These are phyloP conservation scores for Papilio aristodemus DNA, from an alignment of 1,140 invertebrate species.

Conservation along the genomic window DNA sequence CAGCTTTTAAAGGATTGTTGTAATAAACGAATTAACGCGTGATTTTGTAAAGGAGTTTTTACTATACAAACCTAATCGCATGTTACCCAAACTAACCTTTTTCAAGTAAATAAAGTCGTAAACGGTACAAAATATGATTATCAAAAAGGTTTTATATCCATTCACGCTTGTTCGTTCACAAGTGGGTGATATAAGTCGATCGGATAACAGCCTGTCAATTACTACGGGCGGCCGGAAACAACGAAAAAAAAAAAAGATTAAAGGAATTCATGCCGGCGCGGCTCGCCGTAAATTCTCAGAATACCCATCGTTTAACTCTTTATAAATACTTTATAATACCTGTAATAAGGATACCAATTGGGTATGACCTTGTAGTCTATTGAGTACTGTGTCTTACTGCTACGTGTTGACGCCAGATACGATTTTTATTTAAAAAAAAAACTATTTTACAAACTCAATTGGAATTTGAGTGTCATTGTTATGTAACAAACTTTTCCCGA, in stretches of 20 bases:
- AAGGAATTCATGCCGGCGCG: background rate
- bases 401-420: too few relatives aligned
- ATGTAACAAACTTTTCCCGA: too few relatives aligned
- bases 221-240: constrained; percentile 7
- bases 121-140: background rate
- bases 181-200: constrained; percentile 17
- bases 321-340: background rate
- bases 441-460: too few relatives aligned
- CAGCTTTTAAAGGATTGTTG: too few relatives aligned
- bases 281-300: background rate
- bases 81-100: too few relatives aligned
- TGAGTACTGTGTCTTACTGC: too few relatives aligned
- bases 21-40: too few relatives aligned
- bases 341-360: background rate
- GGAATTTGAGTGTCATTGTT: too few relatives aligned
- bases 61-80: too few relatives aligned
- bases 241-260: constrained; percentile 1
- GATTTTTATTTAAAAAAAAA: too few relatives aligned
- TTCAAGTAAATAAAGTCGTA: too few relatives aligned
- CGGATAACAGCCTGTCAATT: constrained; percentile 12
- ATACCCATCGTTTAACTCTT: background rate
- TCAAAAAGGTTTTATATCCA: constrained; percentile 1
- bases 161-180: constrained; percentile 8
- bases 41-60: too few relatives aligned
- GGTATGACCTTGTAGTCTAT: background rate